Evolutionary conservation across 2,113 vertebrate species (phyloP).

Genomic region (Agapornis roseicollis): DNA sequence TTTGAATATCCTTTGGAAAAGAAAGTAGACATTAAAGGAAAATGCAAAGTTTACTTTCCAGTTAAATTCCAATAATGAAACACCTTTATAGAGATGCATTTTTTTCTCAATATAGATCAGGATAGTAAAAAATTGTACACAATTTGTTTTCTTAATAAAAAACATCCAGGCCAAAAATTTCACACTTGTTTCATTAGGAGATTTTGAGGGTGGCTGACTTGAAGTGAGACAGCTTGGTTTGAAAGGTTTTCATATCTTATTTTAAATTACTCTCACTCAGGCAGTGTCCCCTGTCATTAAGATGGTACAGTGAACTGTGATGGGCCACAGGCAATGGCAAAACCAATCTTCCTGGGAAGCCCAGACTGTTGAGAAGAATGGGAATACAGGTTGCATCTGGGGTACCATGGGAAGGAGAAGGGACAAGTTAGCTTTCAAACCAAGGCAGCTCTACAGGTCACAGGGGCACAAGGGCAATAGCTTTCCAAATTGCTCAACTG

Average conservation of each 20-base stretch:
- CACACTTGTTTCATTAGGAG: neutral
- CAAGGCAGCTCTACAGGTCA: neutral
- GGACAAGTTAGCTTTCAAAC: neutral
- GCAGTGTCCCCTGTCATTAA: neutral
- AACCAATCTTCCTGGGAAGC: neutral
- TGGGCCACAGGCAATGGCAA: neutral
- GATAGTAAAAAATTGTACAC: neutral
- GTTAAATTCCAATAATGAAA: neutral
- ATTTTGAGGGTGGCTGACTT: neutral
- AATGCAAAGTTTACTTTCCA: neutral
- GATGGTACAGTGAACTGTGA: neutral
- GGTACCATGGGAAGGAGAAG: neutral
- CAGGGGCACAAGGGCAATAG: neutral
- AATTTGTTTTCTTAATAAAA: neutral
- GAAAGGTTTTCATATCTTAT: neutral
- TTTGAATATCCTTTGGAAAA: neutral
- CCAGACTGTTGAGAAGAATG: neutral
- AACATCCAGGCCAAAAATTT: neutral
- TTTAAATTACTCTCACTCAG: neutral
- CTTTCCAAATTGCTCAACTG: neutral
- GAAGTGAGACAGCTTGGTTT: neutral
- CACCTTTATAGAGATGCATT: neutral
- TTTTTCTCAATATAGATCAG: neutral
- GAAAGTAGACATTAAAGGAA: neutral
- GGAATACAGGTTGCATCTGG: fast-evolving